Conservation (phyloP, 53 echinoderm and acorn worm genomes). For the Paelopatides confundens region DNA sequence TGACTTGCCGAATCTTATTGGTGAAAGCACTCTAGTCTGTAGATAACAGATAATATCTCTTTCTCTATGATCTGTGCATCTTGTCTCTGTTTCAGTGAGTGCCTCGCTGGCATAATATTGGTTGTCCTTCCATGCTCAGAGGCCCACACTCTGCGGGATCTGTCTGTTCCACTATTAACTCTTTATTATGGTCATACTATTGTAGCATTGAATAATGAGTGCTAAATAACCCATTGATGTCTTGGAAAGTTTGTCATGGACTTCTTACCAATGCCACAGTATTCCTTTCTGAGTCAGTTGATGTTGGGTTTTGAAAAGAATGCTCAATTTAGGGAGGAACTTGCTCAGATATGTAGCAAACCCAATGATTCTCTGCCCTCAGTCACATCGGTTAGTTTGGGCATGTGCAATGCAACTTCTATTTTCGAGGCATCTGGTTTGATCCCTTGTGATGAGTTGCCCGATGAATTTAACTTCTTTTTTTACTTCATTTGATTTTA, state of each 20-base stretch:
- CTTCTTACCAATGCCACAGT: conserved; percentile 29
- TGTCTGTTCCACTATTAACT: conserved; percentile 51
- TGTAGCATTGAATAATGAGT: conserved; percentile 23
- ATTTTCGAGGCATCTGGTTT: conserved; percentile 42
- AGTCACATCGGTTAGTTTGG: conserved; percentile 27
- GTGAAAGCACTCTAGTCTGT: conserved; percentile 63
- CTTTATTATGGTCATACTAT: conserved; percentile 47
- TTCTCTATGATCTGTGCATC: conserved; percentile 72
- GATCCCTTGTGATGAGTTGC: not conserved
- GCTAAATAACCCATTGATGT: conserved; percentile 45
- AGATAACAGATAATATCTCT: conserved; percentile 62
- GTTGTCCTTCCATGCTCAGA: conserved; percentile 70
- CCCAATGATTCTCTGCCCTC: not conserved
- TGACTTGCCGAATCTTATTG: conserved; percentile 56
- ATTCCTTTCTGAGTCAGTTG: conserved; percentile 52
- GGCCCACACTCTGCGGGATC: conserved; percentile 69
- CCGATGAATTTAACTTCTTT: conserved; percentile 18
- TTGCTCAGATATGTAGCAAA: conserved; percentile 53
- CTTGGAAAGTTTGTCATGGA: conserved; percentile 28
- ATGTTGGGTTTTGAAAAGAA: conserved; percentile 17
- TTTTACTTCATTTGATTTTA: not conserved
- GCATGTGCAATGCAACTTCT: conserved; percentile 23
- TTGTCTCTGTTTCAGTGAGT: conserved; percentile 58
- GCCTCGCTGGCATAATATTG: conserved; percentile 76
- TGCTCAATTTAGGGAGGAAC: conserved; percentile 55